A percentile compares a stretch with the other conserved stretches of the same genome.
These are phyloP conservation scores for Zelostemma sp. DNA, from an alignment of 1,140 invertebrate genomes.

Conservation along the genomic window DNA sequence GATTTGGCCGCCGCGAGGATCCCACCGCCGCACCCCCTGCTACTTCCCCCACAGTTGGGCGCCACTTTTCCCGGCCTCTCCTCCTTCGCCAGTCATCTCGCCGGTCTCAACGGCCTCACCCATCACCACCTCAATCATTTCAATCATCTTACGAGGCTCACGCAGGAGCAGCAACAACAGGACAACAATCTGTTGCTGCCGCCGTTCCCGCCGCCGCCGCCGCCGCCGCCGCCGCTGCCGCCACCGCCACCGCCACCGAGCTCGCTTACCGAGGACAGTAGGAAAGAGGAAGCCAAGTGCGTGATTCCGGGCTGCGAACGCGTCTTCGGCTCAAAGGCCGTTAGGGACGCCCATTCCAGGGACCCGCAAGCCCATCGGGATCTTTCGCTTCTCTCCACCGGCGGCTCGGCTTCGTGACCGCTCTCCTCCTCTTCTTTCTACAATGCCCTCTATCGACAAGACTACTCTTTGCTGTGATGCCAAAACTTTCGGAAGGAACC, in stretches of 20 bases:
- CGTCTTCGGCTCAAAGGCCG: constrained; percentile 73
- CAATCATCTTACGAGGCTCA: constrained; percentile 66
- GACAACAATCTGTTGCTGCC: constrained; percentile 25
- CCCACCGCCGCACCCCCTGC: constrained; percentile 59
- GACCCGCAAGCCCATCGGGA: constrained; percentile 69
- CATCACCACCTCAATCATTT: constrained; percentile 70
- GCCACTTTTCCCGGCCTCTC: constrained; percentile 65
- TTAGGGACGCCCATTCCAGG: constrained; percentile 73
- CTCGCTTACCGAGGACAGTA: constrained; percentile 50
- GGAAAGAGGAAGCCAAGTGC: constrained; percentile 71
- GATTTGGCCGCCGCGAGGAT: constrained; percentile 61
- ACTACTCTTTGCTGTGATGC: constrained; percentile 66
- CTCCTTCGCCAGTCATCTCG: constrained; percentile 68
- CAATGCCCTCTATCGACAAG: constrained; percentile 51
- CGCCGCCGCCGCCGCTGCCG: no score
- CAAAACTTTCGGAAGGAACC: constrained; percentile 54
- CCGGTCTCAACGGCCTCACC: constrained; percentile 71
- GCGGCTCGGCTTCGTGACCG: constrained; percentile 65
- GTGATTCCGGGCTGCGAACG: constrained; percentile 72
- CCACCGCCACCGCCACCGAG: no score
- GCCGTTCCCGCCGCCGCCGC: constrained; percentile 43
- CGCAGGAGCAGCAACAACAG: constrained; percentile 53
- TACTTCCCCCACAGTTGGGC: constrained; percentile 63
- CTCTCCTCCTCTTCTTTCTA: constrained; percentile 53
- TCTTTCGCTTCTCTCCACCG: constrained; percentile 54